These are phyloP conservation scores for Xenops minutus DNA, from an alignment of 2,797 vertebrate genomes.

Conservation along the genomic window DNA sequence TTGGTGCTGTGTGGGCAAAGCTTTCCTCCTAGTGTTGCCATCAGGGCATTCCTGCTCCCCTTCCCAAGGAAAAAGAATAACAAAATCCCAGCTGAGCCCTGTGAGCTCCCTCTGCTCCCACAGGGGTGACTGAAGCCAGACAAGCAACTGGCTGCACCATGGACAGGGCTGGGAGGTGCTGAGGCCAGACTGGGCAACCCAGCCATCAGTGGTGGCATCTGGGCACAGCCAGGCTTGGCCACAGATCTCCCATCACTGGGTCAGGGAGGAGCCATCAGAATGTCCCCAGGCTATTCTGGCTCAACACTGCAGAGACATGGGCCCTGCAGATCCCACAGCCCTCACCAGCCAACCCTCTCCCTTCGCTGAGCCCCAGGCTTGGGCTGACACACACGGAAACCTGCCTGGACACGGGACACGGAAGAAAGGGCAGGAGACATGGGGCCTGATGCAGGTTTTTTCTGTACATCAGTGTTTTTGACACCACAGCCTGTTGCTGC, in stretches of 20 bases:
- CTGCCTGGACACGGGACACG: neutral
- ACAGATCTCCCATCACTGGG: neutral
- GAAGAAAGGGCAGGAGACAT: constrained; percentile 61
- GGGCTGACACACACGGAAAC: rapidly evolving
- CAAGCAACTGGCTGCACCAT: neutral
- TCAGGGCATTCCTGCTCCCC: neutral
- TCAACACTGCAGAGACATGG: rapidly evolving
- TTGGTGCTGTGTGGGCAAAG: neutral
- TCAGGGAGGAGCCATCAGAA: neutral
- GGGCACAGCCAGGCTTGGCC: neutral
- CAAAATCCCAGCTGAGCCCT: neutral
- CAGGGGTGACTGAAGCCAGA: neutral
- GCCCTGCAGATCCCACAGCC: neutral
- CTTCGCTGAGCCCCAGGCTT: neutral
- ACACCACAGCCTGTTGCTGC: constrained; percentile 78
- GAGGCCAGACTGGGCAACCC: neutral
- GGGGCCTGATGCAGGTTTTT: constrained; percentile 68
- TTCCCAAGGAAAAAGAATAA: neutral
- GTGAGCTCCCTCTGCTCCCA: neutral
- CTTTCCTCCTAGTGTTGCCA: neutral
- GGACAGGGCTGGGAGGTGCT: rapidly evolving
- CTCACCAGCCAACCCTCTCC: neutral
- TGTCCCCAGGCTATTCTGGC: neutral
- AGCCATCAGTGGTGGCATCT: rapidly evolving
- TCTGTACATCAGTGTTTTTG: constrained; percentile 82